These are phyloP conservation scores for Drosophila orena DNA, from an alignment of 1,140 invertebrate species.

Conservation along the genomic window DNA sequence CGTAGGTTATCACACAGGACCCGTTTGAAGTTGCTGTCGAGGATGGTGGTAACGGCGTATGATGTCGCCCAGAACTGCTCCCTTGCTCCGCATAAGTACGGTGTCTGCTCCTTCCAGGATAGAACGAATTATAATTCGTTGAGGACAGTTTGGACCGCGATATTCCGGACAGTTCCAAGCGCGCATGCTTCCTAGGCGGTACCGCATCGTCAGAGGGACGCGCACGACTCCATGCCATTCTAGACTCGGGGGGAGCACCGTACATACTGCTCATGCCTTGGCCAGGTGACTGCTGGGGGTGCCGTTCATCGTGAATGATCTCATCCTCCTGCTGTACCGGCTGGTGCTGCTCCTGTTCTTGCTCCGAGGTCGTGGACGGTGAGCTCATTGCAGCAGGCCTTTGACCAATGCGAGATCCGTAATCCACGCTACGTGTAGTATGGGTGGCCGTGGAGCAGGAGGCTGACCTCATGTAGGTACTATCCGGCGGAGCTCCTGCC, in stretches of 20 bases:
- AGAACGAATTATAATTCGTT: slow-evolving; percentile 61
- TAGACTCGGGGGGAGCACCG: slow-evolving; percentile 1
- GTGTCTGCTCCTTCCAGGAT: slow-evolving; percentile 61
- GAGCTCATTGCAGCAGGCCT: neutral
- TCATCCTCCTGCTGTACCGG: neutral
- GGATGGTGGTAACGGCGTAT: neutral
- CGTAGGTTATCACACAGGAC: slow-evolving; percentile 72
- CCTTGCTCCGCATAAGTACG: slow-evolving; percentile 57
- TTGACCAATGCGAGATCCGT: slow-evolving; percentile 41
- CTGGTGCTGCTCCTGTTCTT: neutral
- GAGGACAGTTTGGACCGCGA: slow-evolving; percentile 37
- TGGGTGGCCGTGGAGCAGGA: slow-evolving; percentile 67
- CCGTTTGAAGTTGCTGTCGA: slow-evolving; percentile 28
- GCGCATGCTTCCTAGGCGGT: slow-evolving; percentile 25
- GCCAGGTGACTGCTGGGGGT: slow-evolving; percentile 7
- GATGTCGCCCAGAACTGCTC: slow-evolving; percentile 1
- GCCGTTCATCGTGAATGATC: neutral
- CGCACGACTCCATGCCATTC: slow-evolving; percentile 29
- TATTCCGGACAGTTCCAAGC: slow-evolving; percentile 18
- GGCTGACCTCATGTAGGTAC: slow-evolving; percentile 39
- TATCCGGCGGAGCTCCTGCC: slow-evolving; percentile 19
- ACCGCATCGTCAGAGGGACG: slow-evolving; percentile 49
- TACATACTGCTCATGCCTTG: slow-evolving; percentile 11
- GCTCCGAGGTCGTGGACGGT: slow-evolving; percentile 20
- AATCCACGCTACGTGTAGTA: slow-evolving; percentile 65